Conservation (phyloP, 2,797 vertebrate species). For the Ataeniobius toweri region DNA sequence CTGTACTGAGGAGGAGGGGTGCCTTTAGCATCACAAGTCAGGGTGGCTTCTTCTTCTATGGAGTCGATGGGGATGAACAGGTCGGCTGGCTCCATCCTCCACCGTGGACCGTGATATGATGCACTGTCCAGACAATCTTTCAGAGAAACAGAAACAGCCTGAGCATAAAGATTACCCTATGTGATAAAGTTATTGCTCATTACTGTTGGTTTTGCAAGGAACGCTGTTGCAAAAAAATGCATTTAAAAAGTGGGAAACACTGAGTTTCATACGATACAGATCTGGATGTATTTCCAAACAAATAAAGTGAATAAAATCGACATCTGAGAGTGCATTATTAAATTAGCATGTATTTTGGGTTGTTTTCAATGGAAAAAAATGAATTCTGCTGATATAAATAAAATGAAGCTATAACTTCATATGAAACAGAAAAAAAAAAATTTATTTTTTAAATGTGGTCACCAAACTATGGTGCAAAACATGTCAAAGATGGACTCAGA, state of each 20-base stretch:
- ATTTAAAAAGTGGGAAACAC: neutral
- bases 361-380: neutral
- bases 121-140: slow-evolving; percentile 80
- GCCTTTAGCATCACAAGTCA: slow-evolving; percentile 82
- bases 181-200: neutral
- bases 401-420: neutral
- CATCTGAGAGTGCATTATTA: neutral
- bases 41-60: slow-evolving; percentile 81
- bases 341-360: neutral
- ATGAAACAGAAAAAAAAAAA: neutral
- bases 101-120: slow-evolving; percentile 79
- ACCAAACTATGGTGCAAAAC: neutral
- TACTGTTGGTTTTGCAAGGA: neutral
- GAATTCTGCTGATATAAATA: neutral
- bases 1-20: slow-evolving; percentile 80
- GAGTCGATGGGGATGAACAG: slow-evolving; percentile 81
- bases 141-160: slow-evolving; percentile 32
- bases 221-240: neutral
- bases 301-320: slow-evolving; percentile 2
- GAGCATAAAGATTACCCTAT: neutral
- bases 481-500: neutral
- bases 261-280: slow-evolving; percentile 1
- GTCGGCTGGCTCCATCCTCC: slow-evolving; percentile 84
- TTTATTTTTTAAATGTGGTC: neutral
- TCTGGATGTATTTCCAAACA: neutral